Percentiles rank a stretch among this genome's conserved stretches.
Evolutionary conservation across 2,888 invertebrate species (phyloP).

Genomic region (Cylloceria caligata): DNA sequence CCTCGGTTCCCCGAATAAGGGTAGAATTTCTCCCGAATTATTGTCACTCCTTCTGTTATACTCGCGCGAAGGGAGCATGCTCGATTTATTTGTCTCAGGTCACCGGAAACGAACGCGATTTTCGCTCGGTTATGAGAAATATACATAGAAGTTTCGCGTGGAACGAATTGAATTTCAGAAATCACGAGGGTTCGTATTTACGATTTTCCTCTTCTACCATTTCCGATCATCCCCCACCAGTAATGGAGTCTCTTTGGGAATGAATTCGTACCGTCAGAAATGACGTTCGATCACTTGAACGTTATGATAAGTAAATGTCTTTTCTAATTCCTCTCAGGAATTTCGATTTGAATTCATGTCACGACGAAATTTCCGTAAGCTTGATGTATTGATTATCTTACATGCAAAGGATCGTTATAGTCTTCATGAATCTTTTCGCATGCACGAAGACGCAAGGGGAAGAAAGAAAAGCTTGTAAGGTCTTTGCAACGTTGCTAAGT

Average conservation of each 20-base stretch:
- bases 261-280: neutral
- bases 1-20: conserved; percentile 41
- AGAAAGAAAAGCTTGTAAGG: conserved; percentile 6
- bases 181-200: conserved; percentile 1
- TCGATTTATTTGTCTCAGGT: conserved; percentile 46
- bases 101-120: conserved; percentile 57
- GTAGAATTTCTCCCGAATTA: conserved; percentile 53
- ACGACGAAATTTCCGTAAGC: neutral
- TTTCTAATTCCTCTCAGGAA: neutral
- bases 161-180: conserved; percentile 17
- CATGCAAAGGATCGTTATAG: neutral
- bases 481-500: neutral
- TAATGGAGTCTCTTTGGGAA: neutral
- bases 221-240: neutral
- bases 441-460: neutral
- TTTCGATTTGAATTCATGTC: neutral
- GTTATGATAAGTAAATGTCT: neutral
- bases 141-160: neutral
- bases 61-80: conserved; percentile 3
- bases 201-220: neutral
- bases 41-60: conserved; percentile 30
- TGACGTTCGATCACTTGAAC: neutral
- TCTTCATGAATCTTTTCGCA: neutral
- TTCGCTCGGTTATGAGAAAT: conserved; percentile 44
- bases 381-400: neutral